Percentiles rank a stretch among this genome's conserved stretches.
These are phyloP conservation scores for Serripes groenlandicus DNA, from an alignment of 2,888 invertebrate genomes.

Conservation along the genomic window DNA sequence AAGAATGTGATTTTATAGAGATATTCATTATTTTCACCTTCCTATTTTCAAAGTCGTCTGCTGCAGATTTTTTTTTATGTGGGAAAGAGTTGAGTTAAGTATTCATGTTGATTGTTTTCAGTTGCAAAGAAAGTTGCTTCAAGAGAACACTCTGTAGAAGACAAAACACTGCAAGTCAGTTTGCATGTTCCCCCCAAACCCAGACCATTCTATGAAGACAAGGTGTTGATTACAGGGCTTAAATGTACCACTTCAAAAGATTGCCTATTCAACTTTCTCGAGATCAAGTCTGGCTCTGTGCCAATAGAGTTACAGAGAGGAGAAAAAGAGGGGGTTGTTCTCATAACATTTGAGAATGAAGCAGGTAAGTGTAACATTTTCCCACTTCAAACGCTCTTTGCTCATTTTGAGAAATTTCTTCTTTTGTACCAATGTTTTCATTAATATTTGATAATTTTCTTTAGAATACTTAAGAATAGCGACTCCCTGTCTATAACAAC, in stretches of 20 bases:
- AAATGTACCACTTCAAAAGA: slow-evolving; percentile 30
- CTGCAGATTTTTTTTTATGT: too few species aligned
- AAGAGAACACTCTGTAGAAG: slow-evolving; percentile 26
- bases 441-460: too few species aligned
- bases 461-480: too few species aligned
- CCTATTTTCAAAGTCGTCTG: too few species aligned
- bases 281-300: slow-evolving; percentile 27
- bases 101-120: slow-evolving; percentile 1
- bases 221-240: slow-evolving; percentile 45
- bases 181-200: slow-evolving; percentile 42
- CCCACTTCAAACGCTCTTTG: too few species aligned
- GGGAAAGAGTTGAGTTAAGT: too few species aligned
- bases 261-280: slow-evolving; percentile 37
- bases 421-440: background rate
- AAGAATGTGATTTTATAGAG: too few species aligned
- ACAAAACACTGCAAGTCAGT: slow-evolving; percentile 6
- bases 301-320: slow-evolving; percentile 10
- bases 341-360: slow-evolving; percentile 22
- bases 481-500: too few species aligned
- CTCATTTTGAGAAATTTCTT: background rate
- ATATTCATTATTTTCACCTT: too few species aligned
- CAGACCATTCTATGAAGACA: slow-evolving; percentile 36
- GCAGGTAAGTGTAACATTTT: slow-evolving; percentile 3
- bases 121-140: slow-evolving; percentile 38
- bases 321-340: slow-evolving; percentile 18